phyloP scores from a whole-genome alignment of 2,888 invertebrate species.

The Amblyjoppa proteus region DNA sequence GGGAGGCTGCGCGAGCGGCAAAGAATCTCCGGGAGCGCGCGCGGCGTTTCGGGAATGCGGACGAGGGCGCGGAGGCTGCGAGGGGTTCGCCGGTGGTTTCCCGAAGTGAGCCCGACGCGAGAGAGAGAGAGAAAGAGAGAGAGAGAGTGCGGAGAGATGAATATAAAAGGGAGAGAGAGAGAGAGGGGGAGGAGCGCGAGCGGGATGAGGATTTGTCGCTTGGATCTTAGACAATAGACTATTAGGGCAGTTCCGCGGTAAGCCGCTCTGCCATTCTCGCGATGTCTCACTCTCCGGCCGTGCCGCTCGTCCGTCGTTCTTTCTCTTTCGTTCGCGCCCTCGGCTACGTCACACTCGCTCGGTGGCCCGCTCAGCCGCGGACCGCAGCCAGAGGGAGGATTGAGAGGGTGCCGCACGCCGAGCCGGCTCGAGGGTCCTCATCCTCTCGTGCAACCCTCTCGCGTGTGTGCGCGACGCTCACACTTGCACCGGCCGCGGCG shows the following conservation, averaged over 20 bases:
- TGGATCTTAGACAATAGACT: slow-evolving; percentile 83
- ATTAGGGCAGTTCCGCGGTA: slow-evolving; percentile 82
- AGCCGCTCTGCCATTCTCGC: slow-evolving; percentile 77
- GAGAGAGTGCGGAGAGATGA: slow-evolving; percentile 46
- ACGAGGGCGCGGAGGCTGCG: slow-evolving; percentile 27
- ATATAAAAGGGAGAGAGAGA: slow-evolving; percentile 46
- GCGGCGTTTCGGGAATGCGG: neutral
- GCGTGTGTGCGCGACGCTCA: slow-evolving; percentile 51
- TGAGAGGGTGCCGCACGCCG: slow-evolving; percentile 53
- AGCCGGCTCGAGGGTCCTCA: slow-evolving; percentile 67
- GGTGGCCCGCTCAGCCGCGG: slow-evolving; percentile 23
- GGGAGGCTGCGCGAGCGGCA: slow-evolving; percentile 6
- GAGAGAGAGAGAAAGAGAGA: slow-evolving; percentile 22
- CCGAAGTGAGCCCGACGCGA: slow-evolving; percentile 7
- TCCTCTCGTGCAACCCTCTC: slow-evolving; percentile 59
- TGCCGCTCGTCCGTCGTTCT: slow-evolving; percentile 48
- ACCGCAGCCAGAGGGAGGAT: slow-evolving; percentile 54
- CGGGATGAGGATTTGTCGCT: slow-evolving; percentile 74
- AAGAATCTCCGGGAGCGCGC: slow-evolving; percentile 1
- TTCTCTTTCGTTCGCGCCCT: slow-evolving; percentile 48
- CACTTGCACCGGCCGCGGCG: slow-evolving; percentile 17
- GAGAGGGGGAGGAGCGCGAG: slow-evolving; percentile 44
- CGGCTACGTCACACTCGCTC: slow-evolving; percentile 29
- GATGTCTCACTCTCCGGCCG: slow-evolving; percentile 64
- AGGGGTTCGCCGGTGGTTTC: slow-evolving; percentile 44